Conservation (phyloP, 2,113 vertebrate species). For the Oreochromis aureus region DNA sequence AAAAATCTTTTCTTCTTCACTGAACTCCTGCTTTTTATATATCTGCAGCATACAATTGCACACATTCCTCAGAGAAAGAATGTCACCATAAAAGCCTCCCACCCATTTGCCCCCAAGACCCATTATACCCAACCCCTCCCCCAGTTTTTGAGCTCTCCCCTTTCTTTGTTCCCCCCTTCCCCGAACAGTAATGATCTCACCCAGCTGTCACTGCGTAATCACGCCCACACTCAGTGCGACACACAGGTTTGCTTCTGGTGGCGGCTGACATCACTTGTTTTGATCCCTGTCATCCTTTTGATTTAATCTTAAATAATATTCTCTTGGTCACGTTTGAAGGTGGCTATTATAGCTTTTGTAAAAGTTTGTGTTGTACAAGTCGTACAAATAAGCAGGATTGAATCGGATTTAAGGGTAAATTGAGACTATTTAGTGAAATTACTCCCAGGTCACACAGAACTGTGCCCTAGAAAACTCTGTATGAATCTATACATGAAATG, state of each 20-base stretch:
- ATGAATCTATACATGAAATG: background rate
- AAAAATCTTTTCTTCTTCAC: background rate
- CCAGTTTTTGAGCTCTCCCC: background rate
- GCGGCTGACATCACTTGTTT: constrained; percentile 51
- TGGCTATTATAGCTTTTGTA: background rate
- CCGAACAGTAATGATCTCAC: constrained; percentile 53
- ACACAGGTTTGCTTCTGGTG: background rate
- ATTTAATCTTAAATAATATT: background rate
- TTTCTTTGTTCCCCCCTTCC: background rate
- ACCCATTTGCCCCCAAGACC: background rate
- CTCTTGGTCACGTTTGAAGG: background rate
- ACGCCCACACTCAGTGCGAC: constrained; percentile 39
- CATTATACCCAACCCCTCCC: constrained; percentile 31
- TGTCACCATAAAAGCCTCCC: constrained; percentile 10
- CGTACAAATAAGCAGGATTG: background rate
- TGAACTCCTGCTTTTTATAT: background rate
- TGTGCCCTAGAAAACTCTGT: background rate
- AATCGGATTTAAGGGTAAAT: background rate
- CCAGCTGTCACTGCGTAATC: constrained; percentile 61
- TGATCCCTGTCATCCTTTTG: background rate
- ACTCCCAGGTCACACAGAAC: background rate
- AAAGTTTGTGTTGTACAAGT: background rate
- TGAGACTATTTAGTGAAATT: background rate
- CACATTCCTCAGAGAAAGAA: constrained; percentile 31
- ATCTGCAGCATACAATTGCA: background rate